Evolutionary conservation across 1,140 invertebrate species (phyloP), one percentile per base, ranked within the genome.

Genomic region (Pinna nobilis): DNA sequence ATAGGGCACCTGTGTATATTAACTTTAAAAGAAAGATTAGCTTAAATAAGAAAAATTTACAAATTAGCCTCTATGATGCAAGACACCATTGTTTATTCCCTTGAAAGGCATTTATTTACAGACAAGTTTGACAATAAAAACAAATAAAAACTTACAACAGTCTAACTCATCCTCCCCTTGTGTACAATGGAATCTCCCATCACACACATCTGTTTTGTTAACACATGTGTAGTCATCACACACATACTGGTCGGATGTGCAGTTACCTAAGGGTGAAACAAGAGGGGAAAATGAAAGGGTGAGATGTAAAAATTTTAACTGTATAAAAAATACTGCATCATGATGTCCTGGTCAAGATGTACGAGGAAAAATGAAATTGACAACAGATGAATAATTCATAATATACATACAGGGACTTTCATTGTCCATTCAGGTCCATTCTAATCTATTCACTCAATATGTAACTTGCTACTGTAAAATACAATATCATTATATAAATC

Each of bases 201-300:
- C 70, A 72, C 70, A 72, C 1, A 66, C 41, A 15, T 47, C 23
- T n/a, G 39, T 59, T 1, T 3, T 37, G 32, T 66, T 59, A 33
- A 72, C 28, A 72, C 70, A 72, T 32, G 50, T 72, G 28, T 72
- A 72, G 41, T 72, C 61, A 11, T 11, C 23, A 59, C 70, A 72
- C 6, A 37, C 39, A 23, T 37, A 66, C 51, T 72, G 70, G 30
- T 64, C 60, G 35, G 39, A 4, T 11, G 32, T 37, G 60, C 70
- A 72, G 4, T 59, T 57, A 59, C 41, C 70, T 67, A 23, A 25
- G n/a, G 39, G 39, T 11, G n/a, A 44, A 44, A 11, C 9, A 44
- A 44, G 9, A 44, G n/a, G 9, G 39, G n/a, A 44, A 44, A 44
- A 44, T n/a, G 9, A 44, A n/a, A n/a, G n/a, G n/a, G n/a, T n/a